Evolutionary conservation across 2,888 invertebrate genomes (phyloP), one percentile per base, ranked within the genome.

Genomic region (Amblyjoppa fuscipennis): DNA sequence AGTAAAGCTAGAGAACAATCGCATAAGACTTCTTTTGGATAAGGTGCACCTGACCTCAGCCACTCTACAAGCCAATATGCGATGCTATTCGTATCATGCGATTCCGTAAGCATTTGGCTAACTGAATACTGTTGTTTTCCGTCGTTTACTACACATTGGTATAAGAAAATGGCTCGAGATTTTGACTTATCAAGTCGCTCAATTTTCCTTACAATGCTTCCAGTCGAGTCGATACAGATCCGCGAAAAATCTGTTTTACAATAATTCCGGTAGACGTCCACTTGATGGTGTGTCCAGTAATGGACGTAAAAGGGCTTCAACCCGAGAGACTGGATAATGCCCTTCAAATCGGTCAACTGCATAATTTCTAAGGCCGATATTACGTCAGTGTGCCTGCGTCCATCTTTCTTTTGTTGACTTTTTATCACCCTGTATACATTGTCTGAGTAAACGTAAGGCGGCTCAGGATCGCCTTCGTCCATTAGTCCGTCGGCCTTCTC

Each of bases 401-500:
- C 49, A 49, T 53, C 3, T n/a, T 20, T 70, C 20, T 34, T 45
- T 4, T 38, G n/a, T 49, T 87, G 51, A 38, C 70, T 41, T 73
- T 85, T 83, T 20, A 81, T 74, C 25, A n/a, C 28, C 20, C 77
- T 85, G 20, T 81, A 70, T 56, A 85, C 85, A 11, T 77, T n/a
- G 6, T 79, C 51, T 13, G 49, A 68, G 25, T 77, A 78, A 41
- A 87, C 56, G 28, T 82, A 64, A 20, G 86, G 83, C 45, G 84
- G 83, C 53, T 86, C 86, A 16, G 76, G 28, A 69, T 88, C 86
- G 34, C 86, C 88, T 5, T 59, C 28, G 7, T 41, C 5, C 85
- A 88, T 87, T n/a, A 85, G 20, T 25, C 71, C 49, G 11, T 87
- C 20, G 2, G 87, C 87, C 64, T 73, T 74, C 64, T 88, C 81